Evolutionary conservation across 2,797 vertebrate species (phyloP).

Genomic region (Xerus rutilus): DNA sequence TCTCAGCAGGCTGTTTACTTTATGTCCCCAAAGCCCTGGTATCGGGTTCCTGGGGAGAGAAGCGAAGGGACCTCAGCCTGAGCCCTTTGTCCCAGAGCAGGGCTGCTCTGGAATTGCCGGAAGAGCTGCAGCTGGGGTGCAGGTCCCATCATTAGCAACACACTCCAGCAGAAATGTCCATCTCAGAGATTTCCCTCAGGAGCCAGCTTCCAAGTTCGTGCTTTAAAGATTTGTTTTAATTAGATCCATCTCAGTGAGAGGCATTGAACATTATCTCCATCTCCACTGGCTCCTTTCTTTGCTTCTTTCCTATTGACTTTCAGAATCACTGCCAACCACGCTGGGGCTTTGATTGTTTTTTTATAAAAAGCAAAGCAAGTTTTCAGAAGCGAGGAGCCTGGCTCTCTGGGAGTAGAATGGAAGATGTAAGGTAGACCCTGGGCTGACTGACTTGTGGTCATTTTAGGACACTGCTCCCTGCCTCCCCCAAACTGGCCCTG

Average conservation of each 20-base stretch:
- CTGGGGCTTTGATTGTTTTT: slow-evolving; percentile 64
- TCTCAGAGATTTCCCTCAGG: background rate
- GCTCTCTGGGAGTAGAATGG: background rate
- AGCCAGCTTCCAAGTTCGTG: background rate
- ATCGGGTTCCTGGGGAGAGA: background rate
- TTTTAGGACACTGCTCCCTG: background rate
- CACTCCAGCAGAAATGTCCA: background rate
- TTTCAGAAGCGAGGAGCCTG: slow-evolving; percentile 27
- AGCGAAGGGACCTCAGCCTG: fast-evolving
- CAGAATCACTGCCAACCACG: slow-evolving; percentile 47
- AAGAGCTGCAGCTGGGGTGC: too few relatives aligned
- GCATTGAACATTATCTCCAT: background rate
- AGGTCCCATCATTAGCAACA: background rate
- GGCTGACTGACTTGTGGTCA: fast-evolving
- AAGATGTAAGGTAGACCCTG: background rate
- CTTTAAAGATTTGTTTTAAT: slow-evolving; percentile 66
- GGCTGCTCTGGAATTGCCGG: background rate
- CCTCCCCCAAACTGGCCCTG: background rate
- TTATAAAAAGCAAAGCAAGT: slow-evolving; percentile 49
- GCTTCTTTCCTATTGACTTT: slow-evolving; percentile 39
- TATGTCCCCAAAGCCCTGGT: background rate
- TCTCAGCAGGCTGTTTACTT: background rate
- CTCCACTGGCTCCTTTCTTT: slow-evolving; percentile 15
- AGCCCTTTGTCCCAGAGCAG: background rate
- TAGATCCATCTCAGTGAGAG: background rate